phyloP scores from a whole-genome alignment of 2,797 vertebrate genomes.

The Anomalospiza imberbis region DNA sequence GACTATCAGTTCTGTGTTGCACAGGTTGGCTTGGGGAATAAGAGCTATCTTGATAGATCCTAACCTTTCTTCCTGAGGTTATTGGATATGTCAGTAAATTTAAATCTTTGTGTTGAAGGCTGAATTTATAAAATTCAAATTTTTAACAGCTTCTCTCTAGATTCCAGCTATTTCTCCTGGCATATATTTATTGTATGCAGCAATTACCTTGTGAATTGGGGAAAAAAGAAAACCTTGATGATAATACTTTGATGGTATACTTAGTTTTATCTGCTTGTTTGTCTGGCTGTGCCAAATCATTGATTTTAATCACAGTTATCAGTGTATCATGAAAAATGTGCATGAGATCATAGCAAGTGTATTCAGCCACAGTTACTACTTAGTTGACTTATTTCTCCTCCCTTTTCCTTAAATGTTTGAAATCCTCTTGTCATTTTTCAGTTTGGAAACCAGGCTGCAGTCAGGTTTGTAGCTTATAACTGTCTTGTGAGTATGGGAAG shows the following conservation, averaged over 20 bases:
- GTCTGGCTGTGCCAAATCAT: not conserved
- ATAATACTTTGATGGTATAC: not conserved
- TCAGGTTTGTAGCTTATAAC: not conserved
- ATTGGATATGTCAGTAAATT: not conserved
- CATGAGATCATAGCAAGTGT: not conserved
- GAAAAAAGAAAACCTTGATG: not conserved
- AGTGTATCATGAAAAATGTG: not conserved
- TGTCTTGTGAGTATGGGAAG: not conserved
- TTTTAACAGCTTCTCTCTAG: not conserved
- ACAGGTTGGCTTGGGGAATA: not conserved
- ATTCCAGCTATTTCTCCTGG: not conserved
- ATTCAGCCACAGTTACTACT: not conserved
- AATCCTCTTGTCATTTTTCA: not conserved
- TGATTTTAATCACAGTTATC: not conserved
- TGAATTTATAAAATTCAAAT: not conserved
- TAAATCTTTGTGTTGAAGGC: not conserved
- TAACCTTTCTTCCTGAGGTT: conserved; percentile 2
- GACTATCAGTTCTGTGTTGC: conserved; percentile 43
- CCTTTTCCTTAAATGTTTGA: not conserved
- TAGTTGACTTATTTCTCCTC: not conserved
- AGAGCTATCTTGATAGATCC: conserved; percentile 33
- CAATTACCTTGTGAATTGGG: not conserved
- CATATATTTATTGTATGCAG: not conserved
- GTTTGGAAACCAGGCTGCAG: not conserved
- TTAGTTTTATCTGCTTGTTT: not conserved